Percentiles rank a stretch among this genome's conserved stretches.
phyloP scores from a whole-genome alignment of 2,797 vertebrate genomes.

The Acanthiza pusilla region DNA sequence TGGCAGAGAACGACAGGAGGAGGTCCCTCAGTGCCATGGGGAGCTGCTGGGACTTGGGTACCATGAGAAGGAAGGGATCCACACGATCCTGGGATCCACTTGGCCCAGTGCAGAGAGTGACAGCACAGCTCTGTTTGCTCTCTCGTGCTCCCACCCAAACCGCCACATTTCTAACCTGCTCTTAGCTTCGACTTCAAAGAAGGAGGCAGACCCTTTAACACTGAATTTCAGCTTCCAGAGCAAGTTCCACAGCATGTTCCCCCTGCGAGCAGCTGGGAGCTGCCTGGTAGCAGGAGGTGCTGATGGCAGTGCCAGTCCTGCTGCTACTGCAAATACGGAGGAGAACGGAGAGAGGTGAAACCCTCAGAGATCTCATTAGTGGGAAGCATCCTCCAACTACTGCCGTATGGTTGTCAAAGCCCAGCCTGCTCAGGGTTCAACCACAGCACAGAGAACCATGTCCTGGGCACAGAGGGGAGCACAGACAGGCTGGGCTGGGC shows the following conservation, averaged over 20 bases:
- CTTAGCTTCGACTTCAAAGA: background rate
- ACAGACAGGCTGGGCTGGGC: background rate
- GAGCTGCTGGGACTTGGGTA: fast-evolving
- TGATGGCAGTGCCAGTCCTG: background rate
- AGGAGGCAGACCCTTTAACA: background rate
- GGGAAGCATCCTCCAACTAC: slow-evolving; percentile 68
- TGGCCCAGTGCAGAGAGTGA: fast-evolving
- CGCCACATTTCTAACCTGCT: fast-evolving
- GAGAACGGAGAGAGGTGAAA: slow-evolving; percentile 35
- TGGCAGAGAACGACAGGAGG: fast-evolving
- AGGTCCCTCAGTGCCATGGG: fast-evolving
- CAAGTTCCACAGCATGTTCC: background rate
- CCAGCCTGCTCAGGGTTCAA: slow-evolving; percentile 55
- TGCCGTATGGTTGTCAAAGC: slow-evolving; percentile 55
- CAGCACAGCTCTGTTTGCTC: fast-evolving
- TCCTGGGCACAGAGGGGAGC: background rate
- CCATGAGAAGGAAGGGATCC: background rate
- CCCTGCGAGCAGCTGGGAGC: background rate
- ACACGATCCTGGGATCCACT: too few relatives aligned
- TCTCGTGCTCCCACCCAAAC: background rate
- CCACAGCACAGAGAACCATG: background rate
- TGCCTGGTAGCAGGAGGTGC: background rate
- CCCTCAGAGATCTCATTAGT: slow-evolving; percentile 85
- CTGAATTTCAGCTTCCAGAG: background rate
- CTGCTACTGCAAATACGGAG: slow-evolving; percentile 4